Evolutionary conservation across 2,888 invertebrate genomes (phyloP).

Genomic region (Aplocera efformata): DNA sequence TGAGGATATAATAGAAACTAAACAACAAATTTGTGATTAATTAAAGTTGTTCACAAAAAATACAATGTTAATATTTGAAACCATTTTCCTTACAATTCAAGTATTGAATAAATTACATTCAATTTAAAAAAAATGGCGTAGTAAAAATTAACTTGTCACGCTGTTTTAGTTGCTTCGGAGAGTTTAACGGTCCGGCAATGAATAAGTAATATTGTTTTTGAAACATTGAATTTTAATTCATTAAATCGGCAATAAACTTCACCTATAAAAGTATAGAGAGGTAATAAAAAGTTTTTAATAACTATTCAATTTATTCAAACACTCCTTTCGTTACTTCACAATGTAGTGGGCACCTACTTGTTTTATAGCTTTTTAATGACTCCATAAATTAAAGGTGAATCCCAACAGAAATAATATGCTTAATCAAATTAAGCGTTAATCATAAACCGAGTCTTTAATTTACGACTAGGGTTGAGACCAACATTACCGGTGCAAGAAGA

Average conservation of each 20-base stretch:
- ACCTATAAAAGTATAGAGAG: constrained; percentile 46
- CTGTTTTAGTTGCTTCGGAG: constrained; percentile 4
- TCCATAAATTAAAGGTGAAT: constrained; percentile 44
- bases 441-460: constrained; percentile 42
- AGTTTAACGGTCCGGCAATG: constrained; percentile 5
- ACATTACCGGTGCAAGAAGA: not conserved
- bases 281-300: constrained; percentile 45
- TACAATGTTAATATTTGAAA: no score
- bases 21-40: no score
- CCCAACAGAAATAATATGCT: constrained; percentile 44
- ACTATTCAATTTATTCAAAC: constrained; percentile 39
- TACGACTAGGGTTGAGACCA: no score
- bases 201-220: constrained; percentile 29
- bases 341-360: constrained; percentile 22
- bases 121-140: no score
- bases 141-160: constrained; percentile 8
- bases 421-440: constrained; percentile 50
- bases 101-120: no score
- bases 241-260: constrained; percentile 39
- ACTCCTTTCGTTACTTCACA: constrained; percentile 34
- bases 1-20: no score
- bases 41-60: no score
- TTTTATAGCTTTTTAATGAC: constrained; percentile 46
- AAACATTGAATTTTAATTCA: constrained; percentile 33
- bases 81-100: no score